A percentile compares a stretch with the other conserved stretches of the same genome.
phyloP scores from a whole-genome alignment of 2,888 invertebrate genomes.

The Gymnoscelis rufifasciata region DNA sequence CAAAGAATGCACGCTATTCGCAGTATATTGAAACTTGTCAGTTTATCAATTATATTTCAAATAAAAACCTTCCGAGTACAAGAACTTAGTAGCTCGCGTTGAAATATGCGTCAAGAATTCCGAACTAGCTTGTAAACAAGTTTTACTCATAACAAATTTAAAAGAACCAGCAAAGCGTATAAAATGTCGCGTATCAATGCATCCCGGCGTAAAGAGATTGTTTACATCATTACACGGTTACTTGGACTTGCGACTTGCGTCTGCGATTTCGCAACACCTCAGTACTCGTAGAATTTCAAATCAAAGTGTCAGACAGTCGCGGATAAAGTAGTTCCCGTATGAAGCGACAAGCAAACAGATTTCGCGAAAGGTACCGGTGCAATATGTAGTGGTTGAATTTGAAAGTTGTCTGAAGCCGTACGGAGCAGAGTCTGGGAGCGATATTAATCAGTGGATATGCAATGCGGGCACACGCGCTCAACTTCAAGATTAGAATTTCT shows the following conservation, averaged over 20 bases:
- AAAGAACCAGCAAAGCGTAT: constrained; percentile 25
- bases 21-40: constrained; percentile 30
- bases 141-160: constrained; percentile 25
- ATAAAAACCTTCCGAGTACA: constrained; percentile 22
- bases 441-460: constrained; percentile 72
- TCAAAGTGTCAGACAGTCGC: constrained; percentile 21
- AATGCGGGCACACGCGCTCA: constrained; percentile 54
- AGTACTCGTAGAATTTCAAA: constrained; percentile 18
- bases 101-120: constrained; percentile 22
- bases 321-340: constrained; percentile 17
- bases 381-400: constrained; percentile 39
- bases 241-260: constrained; percentile 7
- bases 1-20: constrained; percentile 27
- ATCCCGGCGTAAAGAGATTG: constrained; percentile 18
- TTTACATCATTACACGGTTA: constrained; percentile 19
- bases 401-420: constrained; percentile 62
- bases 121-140: constrained; percentile 21
- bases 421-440: constrained; percentile 38
- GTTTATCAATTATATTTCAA: constrained; percentile 30
- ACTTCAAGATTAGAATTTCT: constrained; percentile 65
- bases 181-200: constrained; percentile 20
- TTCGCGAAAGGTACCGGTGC: constrained; percentile 19
- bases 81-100: constrained; percentile 16
- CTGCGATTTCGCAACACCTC: constrained; percentile 22
- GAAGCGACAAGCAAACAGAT: constrained; percentile 18